Evolutionary conservation across 1,140 invertebrate species (phyloP).

Genomic region (Bombus terrestris): DNA sequence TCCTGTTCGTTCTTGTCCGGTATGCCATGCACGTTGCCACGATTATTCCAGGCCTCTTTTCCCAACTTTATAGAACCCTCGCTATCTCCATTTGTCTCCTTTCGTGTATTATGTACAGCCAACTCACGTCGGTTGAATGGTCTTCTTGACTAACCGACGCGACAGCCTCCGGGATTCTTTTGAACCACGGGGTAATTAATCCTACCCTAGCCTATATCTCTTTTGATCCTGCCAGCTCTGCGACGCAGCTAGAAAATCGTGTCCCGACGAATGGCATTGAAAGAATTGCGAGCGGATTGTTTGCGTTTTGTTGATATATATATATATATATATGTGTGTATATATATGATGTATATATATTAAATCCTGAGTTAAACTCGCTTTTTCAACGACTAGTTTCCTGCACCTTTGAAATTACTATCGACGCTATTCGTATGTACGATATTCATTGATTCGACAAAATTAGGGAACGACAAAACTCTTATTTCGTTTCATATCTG

Average conservation of each 20-base stretch:
- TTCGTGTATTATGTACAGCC: constrained; percentile 12
- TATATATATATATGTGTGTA: no score
- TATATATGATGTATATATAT: no score
- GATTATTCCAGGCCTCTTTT: constrained; percentile 35
- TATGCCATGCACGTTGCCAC: neutral
- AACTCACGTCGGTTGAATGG: constrained; percentile 2
- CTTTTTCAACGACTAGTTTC: no score
- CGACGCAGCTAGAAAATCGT: neutral
- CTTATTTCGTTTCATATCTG: no score
- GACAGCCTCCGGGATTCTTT: constrained; percentile 7
- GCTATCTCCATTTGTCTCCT: neutral
- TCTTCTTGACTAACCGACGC: no score
- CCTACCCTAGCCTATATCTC: neutral
- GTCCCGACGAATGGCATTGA: neutral
- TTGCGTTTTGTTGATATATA: no score
- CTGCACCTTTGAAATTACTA: no score
- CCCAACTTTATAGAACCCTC: neutral
- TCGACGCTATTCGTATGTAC: no score
- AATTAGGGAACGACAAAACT: no score
- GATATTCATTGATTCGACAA: no score
- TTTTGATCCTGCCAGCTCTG: neutral
- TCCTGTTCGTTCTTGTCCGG: neutral
- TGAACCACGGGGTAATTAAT: constrained; percentile 29
- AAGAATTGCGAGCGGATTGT: neutral
- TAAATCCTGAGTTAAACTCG: no score